Base-by-base conservation (phyloP, 2,888 invertebrate genomes). In the Caenorhabditis sinica region DNA sequence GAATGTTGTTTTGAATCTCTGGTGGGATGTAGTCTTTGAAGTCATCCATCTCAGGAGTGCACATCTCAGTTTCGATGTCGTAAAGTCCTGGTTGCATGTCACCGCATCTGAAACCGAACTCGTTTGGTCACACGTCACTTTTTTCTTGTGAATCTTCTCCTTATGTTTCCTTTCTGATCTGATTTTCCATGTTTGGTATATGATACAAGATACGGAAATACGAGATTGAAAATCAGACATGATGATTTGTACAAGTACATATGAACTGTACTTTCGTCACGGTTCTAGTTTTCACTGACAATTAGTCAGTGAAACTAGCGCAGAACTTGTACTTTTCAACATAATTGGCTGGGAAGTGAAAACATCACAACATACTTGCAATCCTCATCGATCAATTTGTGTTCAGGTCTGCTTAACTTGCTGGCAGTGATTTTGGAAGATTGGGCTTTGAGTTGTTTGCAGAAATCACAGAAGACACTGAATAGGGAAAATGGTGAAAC, bases 51-150 rank as follows among this genome's bases (percentile, higher is more conserved):
- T 92, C 92, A 11, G 92, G 92, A 13, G 92, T 92, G 85, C 92
- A 92, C 92, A 92, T 92, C 74, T 92, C 92, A n/a, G 92, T 92
- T 83, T 92, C 92, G 69, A 92, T 92, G 83, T 92, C 92, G 82
- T 92, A 92, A n/a, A 92, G 88, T 49, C 92, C 92, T n/a, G 92
- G 92, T 76, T 91, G 91, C 92, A 92, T 92, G 58, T 90, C 89
- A 23, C 90, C 91, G 74, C 92, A 92, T 86, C 86, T 86, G 80
- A 66, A 80, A 80, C 65, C 61, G 53, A 56, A 28, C 51, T 36
- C 25, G 63, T 63, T 69, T 51, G 51, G 61, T 61, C 61, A 51
- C 69, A 79, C 63, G 53, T 53, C 65, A 65, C 28, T n/a, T 30
- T 45, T 66, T 66, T 74, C 23, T 13, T n/a, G 23, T 58, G 45